A percentile compares a stretch with the other conserved stretches of the same genome.
These are phyloP conservation scores for Otocyon megalotis DNA, from an alignment of 2,113 vertebrate genomes.

Conservation along the genomic window DNA sequence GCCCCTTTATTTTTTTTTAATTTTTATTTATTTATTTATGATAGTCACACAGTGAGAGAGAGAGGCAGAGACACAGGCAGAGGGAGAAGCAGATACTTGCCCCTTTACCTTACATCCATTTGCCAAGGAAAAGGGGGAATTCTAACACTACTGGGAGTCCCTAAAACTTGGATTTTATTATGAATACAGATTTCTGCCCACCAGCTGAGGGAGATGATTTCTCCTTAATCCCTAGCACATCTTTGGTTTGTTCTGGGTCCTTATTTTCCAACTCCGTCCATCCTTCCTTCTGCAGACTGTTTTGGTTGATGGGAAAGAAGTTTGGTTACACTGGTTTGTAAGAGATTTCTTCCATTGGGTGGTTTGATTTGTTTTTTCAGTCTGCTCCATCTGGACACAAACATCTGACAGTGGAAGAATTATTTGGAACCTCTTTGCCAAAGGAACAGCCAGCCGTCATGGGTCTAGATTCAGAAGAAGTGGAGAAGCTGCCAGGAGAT, in stretches of 20 bases:
- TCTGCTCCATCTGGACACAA: conserved; percentile 91
- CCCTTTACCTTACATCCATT: not conserved
- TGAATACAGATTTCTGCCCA: not conserved
- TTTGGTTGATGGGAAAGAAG: conserved; percentile 6
- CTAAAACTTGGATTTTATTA: not conserved
- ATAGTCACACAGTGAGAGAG: no score
- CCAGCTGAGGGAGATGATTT: not conserved
- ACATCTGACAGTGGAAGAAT: conserved; percentile 98
- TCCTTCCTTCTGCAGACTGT: not conserved
- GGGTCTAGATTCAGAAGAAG: conserved; percentile 84
- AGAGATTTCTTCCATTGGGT: conserved; percentile 18
- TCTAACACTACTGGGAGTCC: not conserved
- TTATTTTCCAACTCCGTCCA: not conserved
- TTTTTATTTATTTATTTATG: no score
- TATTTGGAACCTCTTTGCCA: conserved; percentile 95
- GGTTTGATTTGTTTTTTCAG: conserved; percentile 85
- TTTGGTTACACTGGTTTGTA: not conserved
- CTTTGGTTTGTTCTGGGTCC: not conserved
- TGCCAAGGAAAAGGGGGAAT: not conserved
- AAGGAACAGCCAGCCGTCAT: conserved; percentile 90
- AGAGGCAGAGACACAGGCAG: no score
- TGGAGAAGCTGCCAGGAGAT: conserved; percentile 86
- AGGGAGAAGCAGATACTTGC: not conserved
- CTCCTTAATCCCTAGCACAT: not conserved
- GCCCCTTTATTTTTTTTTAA: no score